These are phyloP conservation scores for Cyrtonyx montezumae DNA, from an alignment of 2,113 vertebrate species.

Conservation along the genomic window DNA sequence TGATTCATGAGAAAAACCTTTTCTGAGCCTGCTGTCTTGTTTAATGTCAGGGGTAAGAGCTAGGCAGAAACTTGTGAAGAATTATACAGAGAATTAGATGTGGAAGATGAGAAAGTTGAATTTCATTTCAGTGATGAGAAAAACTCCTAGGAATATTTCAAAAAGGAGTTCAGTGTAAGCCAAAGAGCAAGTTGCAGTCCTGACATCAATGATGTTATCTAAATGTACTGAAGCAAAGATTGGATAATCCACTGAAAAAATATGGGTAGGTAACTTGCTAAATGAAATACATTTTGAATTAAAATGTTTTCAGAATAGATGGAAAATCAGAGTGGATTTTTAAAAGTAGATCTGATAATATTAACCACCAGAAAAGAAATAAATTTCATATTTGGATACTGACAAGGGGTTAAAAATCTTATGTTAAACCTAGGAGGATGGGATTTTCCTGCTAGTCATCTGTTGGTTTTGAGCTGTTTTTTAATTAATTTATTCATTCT, in stretches of 20 bases:
- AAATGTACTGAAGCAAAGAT: neutral
- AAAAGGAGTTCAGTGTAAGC: neutral
- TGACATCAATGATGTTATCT: neutral
- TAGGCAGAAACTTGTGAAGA: neutral
- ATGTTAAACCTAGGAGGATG: neutral
- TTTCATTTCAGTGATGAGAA: neutral
- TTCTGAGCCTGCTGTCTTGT: neutral
- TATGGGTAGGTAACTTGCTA: neutral
- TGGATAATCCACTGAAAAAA: neutral
- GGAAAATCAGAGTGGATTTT: neutral
- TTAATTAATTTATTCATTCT: neutral
- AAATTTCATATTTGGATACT: neutral
- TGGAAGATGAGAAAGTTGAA: neutral
- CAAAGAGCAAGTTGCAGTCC: neutral
- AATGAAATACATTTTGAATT: neutral
- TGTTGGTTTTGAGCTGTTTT: neutral
- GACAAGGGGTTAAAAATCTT: neutral
- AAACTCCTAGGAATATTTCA: neutral
- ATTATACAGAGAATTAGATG: neutral
- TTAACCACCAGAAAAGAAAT: neutral
- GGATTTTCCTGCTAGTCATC: neutral
- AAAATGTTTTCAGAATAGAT: neutral
- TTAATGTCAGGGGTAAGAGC: neutral
- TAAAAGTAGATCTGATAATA: neutral
- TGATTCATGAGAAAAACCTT: constrained; percentile 30